Base-by-base conservation (phyloP, 2,888 invertebrate species). In the Alentia gelatinosa region DNA sequence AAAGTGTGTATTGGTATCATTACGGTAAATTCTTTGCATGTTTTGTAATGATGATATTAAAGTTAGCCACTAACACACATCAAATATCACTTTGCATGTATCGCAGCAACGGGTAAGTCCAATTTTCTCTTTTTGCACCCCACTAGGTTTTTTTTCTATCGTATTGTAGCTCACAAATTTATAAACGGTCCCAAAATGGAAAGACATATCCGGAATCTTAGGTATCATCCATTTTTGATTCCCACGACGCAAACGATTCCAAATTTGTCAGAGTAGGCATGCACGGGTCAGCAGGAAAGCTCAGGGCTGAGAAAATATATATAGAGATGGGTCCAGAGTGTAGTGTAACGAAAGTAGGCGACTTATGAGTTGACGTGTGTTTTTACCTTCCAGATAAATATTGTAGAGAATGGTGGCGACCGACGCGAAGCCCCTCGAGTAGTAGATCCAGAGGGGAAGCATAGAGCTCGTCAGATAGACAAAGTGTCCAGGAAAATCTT, bases 401-500 rank as follows among this genome's bases (percentile, higher is more conserved):
- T 90, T 30, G 91, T 91, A 56, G 91, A 91, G 47, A 90, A 91
- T 75, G 91, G 90, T 39, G 90, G 74, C 30, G 90, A 91, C 63
- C 89, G 90, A 30, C 74, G 90, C 40, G 90, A 90, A 33, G 90
- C 91, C 35, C 91, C 91, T 42, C 84, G 91, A 47, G 92, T 92
- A 42, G 91, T 92, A n/a, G 92, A 92, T 37, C 92, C 92, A 3
- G 93, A 93, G 84, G 93, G 92, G 23, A 92, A 92, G 50, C 89
- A 75, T 74, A 90, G 90, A 89, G 93, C 93, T 4, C 84, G 92
- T 30, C 63, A 90, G 35, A 91, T 93, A 39, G 93, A 93, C 92
- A 92, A 92, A 91, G 90, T 93, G 26, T 92, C 93, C 39, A 83
- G 93, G 74, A 93, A 93, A 91, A 88, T 93, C n/a, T 93, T 93